Base-by-base conservation (phyloP, 2,797 vertebrate species). In the Pitangus sulphuratus region DNA sequence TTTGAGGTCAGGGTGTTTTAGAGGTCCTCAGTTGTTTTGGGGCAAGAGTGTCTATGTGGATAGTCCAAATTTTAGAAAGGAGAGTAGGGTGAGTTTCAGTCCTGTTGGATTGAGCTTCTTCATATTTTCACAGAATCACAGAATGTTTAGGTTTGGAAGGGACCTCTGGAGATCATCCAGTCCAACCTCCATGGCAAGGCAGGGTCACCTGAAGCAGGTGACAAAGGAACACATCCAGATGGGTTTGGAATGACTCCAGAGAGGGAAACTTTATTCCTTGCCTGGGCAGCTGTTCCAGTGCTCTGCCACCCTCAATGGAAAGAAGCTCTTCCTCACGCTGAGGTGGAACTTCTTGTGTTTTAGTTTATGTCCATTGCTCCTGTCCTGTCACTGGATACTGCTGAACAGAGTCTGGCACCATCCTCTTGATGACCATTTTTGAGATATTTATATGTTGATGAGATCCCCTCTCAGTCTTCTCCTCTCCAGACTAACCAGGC, bases 241-340 rank as follows among this genome's bases (percentile, higher is more conserved):
- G 37, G n/a, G 4, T 33, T 77, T 70, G 64, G n/a, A 22, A 57
- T 57, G 24, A 45, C n/a, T 33, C 20, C 56, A 57, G n/a, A 64
- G n/a, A 19, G 30, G 37, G 44, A 77, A 10, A 18, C 37, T 57
- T 16, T 14, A 15, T 0, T 0, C 0, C 9, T 4, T 57, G 9
- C 50, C 20, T 45, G 24, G 19, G n/a, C 15, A 18, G 37, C 37
- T 50, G 11, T 51, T 51, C 44, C 44, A 26, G 48, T 12, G 17
- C 50, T 70, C 35, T 71, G 50, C 14, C 30, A 22, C 8, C 8
- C 44, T 45, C 28, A 0, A 0, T 33, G 50, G 8, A 25, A 44
- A 76, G 12, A 16, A 25, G 2, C 22, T 57, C 14, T 64, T 70
- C 9, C 44, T 57, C 2, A 2, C 9, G 7, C 2, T 45, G 39